Evolutionary conservation across 2,888 invertebrate species (phyloP), one percentile per base, ranked within the genome.

Genomic region (Belgica antarctica): DNA sequence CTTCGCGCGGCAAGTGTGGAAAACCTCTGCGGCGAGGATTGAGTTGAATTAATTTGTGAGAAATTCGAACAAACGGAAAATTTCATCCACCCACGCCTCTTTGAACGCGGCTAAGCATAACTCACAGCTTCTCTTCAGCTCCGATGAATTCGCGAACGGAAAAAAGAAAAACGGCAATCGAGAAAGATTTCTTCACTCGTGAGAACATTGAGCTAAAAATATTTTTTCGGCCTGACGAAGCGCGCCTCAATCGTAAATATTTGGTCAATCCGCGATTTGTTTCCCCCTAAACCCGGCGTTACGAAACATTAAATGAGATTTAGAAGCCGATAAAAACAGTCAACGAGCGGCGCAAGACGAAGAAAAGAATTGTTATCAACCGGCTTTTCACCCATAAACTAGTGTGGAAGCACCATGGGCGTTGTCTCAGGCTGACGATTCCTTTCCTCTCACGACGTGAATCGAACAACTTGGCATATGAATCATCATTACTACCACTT

Each of bases 161-260:
- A 34, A 34, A 34, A 34, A 34, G 34, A 34, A 22, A 52, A 52
- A 22, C 5, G 19, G 17, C 52, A n/a, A 52, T 8, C 17, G 52
- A 19, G 22, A 17, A 22, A 52, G 22, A 7, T 27, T 63, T 27
- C n/a, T n/a, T n/a, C n/a, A n/a, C n/a, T n/a, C 41, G 28, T 61
- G 47, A 66, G 46, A 52, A 52, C 2, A 66, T 66, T 66, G 65
- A 47, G 65, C 65, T 66, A 66, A 66, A 47, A 66, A 66, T 66
- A 66, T 46, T 66, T 46, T 66, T 66, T 28, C 46, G 46, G 46
- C 27, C n/a, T 47, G 65, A n/a, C 15, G 46, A 46, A 46, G 46
- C 52, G 52, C 52, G 22, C 17, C 17, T 52, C 19, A 22, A 46
- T 8, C 34, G 15, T 46, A n/a, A 46, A 46, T 46, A 46, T 46